Base-by-base conservation (phyloP, 2,797 vertebrate species). In the Hirundo rustica region DNA sequence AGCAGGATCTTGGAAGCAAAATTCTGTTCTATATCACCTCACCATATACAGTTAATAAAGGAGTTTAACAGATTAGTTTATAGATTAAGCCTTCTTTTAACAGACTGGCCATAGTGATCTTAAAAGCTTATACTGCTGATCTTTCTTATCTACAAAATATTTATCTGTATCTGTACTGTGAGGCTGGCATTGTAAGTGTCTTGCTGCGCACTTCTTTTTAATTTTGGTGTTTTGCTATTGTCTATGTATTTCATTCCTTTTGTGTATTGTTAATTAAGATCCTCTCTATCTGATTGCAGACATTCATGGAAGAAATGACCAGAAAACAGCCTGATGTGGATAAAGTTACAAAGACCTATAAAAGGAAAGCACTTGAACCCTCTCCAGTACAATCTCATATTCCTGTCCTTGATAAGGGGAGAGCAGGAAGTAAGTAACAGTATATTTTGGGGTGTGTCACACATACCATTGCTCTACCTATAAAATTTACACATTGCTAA, bases 281-380 rank as follows among this genome's bases (percentile, higher is more conserved):
- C 88, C 44, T 34, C 30, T 62, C 60, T 30, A 12, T 93, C 91
- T 96, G 70, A 85, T 95, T 97, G 86, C 96, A 99, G 99, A 98
- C 96, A 3, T 99, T 99, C 96, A 99, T 99, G 99, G 99, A 99
- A 96, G 99, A 99, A 98, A 99, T 99, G 99, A 99, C 99, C 94
- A 99, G 99, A 98, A 99, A 99, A 96, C 99, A 99, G 92, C 99
- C 99, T 90, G 99, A 99, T 96, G 99, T 99, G 95, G 99, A 99
- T 97, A 99, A 99, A 98, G 98, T 99, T 94, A 99, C 99, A 82
- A 99, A 99, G 98, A 99, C 99, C 58, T 99, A 99, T 96, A 99
- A 99, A 97, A 98, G 99, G 96, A 99, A 99, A 95, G 96, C 98
- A 57, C 97, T 97, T 10, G 97, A 98, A 66, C 95, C 97, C 50